Percentiles rank a stretch among this genome's conserved stretches.
phyloP scores from a whole-genome alignment of 2,113 vertebrate genomes.

The Gnathonemus echidnorhynchus region DNA sequence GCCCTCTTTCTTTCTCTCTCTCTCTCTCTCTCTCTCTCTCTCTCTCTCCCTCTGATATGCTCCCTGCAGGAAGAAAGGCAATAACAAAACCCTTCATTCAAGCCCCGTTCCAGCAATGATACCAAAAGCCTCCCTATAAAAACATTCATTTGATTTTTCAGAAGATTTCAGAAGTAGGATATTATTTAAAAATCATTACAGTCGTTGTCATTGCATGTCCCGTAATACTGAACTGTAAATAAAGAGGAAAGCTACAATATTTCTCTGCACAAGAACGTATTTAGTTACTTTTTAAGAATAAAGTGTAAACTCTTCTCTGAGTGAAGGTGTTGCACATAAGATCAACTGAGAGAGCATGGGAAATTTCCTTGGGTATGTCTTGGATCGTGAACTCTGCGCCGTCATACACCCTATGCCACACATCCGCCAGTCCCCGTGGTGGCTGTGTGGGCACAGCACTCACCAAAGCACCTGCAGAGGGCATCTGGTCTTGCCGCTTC shows the following conservation, averaged over 20 bases:
- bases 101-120: background rate
- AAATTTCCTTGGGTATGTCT: background rate
- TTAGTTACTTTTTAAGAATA: background rate
- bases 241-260: background rate
- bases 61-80: background rate
- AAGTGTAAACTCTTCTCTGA: background rate
- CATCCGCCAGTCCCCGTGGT: background rate
- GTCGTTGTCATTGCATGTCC: background rate
- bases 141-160: slow-evolving; percentile 2
- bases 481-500: background rate
- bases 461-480: background rate
- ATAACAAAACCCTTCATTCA: slow-evolving; percentile 4
- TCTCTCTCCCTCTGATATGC: background rate
- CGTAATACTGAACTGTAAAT: background rate
- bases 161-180: background rate
- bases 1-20: background rate
- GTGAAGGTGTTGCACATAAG: background rate
- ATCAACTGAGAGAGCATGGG: background rate
- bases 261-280: background rate
- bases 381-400: background rate
- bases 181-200: background rate
- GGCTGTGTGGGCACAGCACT: background rate
- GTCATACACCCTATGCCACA: background rate
- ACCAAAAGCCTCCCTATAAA: background rate
- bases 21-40: background rate